Evolutionary conservation across 1,140 invertebrate genomes (phyloP), one percentile per base, ranked within the genome.

Genomic region (Sinella curviseta): DNA sequence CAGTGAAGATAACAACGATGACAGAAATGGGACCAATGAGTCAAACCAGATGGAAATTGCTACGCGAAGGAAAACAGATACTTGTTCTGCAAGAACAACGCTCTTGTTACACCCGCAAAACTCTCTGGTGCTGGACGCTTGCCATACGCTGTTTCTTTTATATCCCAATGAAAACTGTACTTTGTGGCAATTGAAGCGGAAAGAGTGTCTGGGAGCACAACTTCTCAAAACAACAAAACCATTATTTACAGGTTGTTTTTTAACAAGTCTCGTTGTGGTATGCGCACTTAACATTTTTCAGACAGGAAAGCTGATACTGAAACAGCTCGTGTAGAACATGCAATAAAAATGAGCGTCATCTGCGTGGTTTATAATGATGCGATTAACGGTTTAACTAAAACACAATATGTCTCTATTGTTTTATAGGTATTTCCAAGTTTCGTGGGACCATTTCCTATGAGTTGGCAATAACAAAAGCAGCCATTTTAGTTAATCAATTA

Each of bases 371-470:
- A n/a, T n/a, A n/a, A n/a, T n/a, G n/a, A n/a, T n/a, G n/a, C n/a
- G n/a, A n/a, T n/a, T n/a, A n/a, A n/a, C n/a, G n/a, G n/a, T n/a
- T n/a, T n/a, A n/a, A n/a, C n/a, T n/a, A n/a, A n/a, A n/a, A n/a
- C n/a, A n/a, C n/a, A n/a, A 26, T 60, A 60, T 39, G 28, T 73
- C 70, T 28, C 48, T 57, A 8, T 67, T 4, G 20, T 34, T 36
- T 36, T 48, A 0, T 54, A 82, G 82, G 82, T 20, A 80, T 83
- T 17, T 83, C 82, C 30, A 80, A 77, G 48, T 83, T 83, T 55
- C 77, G 78, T 33, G 82, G 82, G 30, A 83, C 82, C 2, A 74
- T 83, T 0, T 74, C 75, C 74, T 81, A 81, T 33, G 82, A 83
- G 28, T 24, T 83, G 33, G 77, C 80, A 2, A 81, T 79, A 67